Percentiles rank a stretch among this genome's conserved stretches.
phyloP scores from a whole-genome alignment of 2,113 vertebrate species.

The Pungitius pungitius region DNA sequence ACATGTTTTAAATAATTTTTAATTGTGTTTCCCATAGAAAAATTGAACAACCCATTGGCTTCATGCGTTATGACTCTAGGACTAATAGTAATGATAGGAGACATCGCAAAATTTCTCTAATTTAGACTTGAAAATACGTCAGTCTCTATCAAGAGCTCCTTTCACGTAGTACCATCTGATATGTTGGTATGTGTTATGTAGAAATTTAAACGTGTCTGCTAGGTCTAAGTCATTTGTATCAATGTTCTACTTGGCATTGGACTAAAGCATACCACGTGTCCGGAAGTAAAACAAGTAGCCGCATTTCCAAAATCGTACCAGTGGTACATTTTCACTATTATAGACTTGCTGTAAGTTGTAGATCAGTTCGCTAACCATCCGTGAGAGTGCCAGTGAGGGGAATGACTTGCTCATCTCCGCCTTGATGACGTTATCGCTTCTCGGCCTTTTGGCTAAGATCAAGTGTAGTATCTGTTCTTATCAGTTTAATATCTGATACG shows the following conservation, averaged over 20 bases:
- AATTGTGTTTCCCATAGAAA: neutral
- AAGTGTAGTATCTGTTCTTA: slow-evolving; percentile 34
- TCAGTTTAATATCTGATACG: slow-evolving; percentile 29
- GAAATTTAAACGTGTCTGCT: no score
- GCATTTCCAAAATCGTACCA: no score
- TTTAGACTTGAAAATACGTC: neutral
- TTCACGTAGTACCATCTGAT: neutral
- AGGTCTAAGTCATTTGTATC: neutral
- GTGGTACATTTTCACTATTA: neutral
- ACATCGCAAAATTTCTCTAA: neutral
- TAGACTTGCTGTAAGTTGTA: neutral
- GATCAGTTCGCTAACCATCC: neutral
- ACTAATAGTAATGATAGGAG: neutral
- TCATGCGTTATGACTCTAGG: neutral
- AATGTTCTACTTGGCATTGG: neutral
- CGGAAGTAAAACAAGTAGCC: neutral
- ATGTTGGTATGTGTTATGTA: no score
- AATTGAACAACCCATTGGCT: neutral
- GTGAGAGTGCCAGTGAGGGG: neutral
- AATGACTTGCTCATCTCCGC: neutral
- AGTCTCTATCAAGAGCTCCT: neutral
- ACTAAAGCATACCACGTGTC: neutral
- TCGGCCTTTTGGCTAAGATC: slow-evolving; percentile 42
- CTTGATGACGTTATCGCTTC: neutral
- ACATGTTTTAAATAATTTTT: neutral